Evolutionary conservation across 2,797 vertebrate genomes (phyloP).

Genomic region (Gadopsis bispinosus): DNA sequence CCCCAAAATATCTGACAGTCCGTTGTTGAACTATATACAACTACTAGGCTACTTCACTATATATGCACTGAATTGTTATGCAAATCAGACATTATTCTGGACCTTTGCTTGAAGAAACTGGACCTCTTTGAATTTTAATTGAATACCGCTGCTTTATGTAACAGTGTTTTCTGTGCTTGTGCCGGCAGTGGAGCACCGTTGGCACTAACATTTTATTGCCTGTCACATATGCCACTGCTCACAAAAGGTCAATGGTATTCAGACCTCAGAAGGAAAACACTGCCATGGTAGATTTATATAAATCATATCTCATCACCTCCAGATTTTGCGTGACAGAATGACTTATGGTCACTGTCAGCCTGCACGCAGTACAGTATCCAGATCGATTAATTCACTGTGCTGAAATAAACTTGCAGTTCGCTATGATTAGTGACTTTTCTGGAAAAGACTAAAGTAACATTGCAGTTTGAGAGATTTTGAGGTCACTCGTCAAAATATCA

Average conservation of each 20-base stretch:
- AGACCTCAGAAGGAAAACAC: slow-evolving; percentile 33
- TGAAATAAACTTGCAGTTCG: not conserved
- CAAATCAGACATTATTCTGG: no score
- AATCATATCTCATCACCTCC: slow-evolving; percentile 28
- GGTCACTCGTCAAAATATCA: not conserved
- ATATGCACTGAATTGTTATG: no score
- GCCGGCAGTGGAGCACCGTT: not conserved
- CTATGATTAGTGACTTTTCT: not conserved
- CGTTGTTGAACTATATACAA: no score
- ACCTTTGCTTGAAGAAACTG: no score
- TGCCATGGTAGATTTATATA: slow-evolving; percentile 32
- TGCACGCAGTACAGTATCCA: not conserved
- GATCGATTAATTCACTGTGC: not conserved
- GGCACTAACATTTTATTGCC: slow-evolving; percentile 8
- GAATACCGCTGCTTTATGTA: not conserved
- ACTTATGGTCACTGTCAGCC: not conserved
- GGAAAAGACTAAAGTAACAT: not conserved
- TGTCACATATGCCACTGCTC: slow-evolving; percentile 22
- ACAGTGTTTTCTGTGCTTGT: not conserved
- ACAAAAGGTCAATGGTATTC: slow-evolving; percentile 26
- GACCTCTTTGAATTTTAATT: no score
- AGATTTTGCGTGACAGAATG: slow-evolving; percentile 13
- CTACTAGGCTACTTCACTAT: no score
- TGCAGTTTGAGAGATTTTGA: not conserved
- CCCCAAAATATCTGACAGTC: no score